These are phyloP conservation scores for Harpagoxenus sublaevis DNA, from an alignment of 2,888 invertebrate genomes.

Conservation along the genomic window DNA sequence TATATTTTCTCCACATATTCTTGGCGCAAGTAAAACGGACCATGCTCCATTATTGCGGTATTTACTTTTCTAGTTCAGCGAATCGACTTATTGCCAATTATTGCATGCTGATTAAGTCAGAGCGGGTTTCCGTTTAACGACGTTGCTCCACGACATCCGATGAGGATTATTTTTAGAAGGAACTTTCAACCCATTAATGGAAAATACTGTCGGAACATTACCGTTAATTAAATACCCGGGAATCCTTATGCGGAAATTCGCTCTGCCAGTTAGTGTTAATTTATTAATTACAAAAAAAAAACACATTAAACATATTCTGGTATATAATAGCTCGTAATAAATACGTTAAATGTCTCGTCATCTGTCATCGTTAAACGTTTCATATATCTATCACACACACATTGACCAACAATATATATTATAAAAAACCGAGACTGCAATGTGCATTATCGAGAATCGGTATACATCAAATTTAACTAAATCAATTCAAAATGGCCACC, in stretches of 20 bases:
- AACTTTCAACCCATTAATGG: not conserved
- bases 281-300: not conserved
- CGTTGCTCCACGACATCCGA: not conserved
- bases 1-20: not conserved
- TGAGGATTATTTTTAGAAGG: constrained; percentile 4
- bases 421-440: not conserved
- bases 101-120: not conserved
- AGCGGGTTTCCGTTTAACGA: constrained; percentile 24
- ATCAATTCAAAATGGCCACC: constrained; percentile 30
- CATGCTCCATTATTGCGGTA: not conserved
- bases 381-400: not conserved
- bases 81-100: not conserved
- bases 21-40: not conserved
- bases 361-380: not conserved
- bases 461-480: not conserved
- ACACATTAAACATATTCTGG: not conserved
- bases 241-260: not conserved
- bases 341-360: not conserved
- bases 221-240: not conserved
- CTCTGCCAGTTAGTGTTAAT: not conserved
- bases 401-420: not conserved
- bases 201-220: not conserved
- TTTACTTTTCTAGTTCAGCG: not conserved
- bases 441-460: not conserved
- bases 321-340: not conserved